Base-by-base conservation (phyloP, 2,113 vertebrate genomes). In the Callipepla squamata region DNA sequence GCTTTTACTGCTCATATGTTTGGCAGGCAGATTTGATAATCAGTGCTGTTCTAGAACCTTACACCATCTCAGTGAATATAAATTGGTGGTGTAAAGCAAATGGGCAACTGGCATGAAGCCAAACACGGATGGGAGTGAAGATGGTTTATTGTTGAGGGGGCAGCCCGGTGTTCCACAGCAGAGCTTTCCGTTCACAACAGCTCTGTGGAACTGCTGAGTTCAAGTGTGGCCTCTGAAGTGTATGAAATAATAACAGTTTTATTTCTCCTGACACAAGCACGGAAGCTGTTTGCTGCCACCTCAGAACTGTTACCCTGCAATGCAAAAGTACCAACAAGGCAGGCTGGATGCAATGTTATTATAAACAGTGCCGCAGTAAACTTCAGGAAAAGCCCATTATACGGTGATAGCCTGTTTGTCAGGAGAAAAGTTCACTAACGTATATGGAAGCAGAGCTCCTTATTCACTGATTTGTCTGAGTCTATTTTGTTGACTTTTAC, bases 31-130 rank as follows among this genome's bases (percentile, higher is more conserved):
- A 98, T 97, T 95, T 95, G 97, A 97, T 98, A 97, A 97, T 97
- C 97, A 98, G 98, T 98, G 98, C 97, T 98, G 98, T 98, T 98
- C 97, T 97, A 98, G 98, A 98, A 98, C 98, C 98, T 98, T 98
- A 97, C 98, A 98, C 98, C 98, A 98, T 98, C 98, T 98, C 98
- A 98, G 97, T 98, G 98, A 98, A 98, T 98, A 98, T 98, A 98
- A 99, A 98, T 98, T 98, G 98, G 98, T 98, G 98, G 98, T 98
- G 98, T 98, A 98, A 98, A 98, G 98, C 98, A 98, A 98, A 98
- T 98, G 98, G 97, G 98, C 98, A 97, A 96, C 97, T 98, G 98
- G 98, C 98, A 12, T 74, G 53, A 92, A 96, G 98, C 98, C 98
- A 98, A 96, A 92, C 97, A 94, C 89, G 94, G 97, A 97, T 97